Evolutionary conservation across 2,888 invertebrate species (phyloP).

Genomic region (Rotaria macrura): DNA sequence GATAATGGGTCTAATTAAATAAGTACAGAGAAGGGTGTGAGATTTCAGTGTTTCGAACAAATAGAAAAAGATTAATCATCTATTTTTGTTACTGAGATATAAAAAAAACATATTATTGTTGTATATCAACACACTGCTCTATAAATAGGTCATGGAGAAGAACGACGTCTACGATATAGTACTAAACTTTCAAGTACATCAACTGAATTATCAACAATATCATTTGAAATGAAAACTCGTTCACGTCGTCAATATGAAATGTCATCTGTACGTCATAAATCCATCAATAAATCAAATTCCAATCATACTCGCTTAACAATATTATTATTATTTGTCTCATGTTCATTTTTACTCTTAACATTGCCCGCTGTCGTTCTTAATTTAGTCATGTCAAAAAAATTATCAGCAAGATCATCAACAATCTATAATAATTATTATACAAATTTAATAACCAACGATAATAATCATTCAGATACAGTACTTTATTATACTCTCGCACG

Average conservation of each 20-base stretch:
- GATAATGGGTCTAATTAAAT: too few species aligned
- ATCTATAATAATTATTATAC: not conserved
- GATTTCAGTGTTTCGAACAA: too few species aligned
- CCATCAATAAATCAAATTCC: not conserved
- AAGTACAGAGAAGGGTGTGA: too few species aligned
- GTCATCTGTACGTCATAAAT: not conserved
- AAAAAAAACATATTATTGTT: too few species aligned
- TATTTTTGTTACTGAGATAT: too few species aligned
- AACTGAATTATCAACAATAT: not conserved
- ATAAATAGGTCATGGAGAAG: not conserved
- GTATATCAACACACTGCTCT: not conserved
- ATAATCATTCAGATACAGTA: too few species aligned
- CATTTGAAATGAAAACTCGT: not conserved
- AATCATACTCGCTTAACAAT: not conserved
- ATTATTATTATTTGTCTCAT: not conserved
- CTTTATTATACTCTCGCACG: not conserved
- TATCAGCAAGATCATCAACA: not conserved
- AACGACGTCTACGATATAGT: not conserved
- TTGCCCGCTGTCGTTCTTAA: not conserved
- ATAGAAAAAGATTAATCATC: too few species aligned
- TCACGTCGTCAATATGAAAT: not conserved
- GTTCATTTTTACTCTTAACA: slow-evolving; percentile 5
- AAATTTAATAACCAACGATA: too few species aligned
- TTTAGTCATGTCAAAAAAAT: not conserved
- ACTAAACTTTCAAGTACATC: not conserved